A percentile compares a stretch with the other conserved stretches of the same genome.
Evolutionary conservation across 2,113 vertebrate species (phyloP).

Genomic region (Clupea harengus): DNA sequence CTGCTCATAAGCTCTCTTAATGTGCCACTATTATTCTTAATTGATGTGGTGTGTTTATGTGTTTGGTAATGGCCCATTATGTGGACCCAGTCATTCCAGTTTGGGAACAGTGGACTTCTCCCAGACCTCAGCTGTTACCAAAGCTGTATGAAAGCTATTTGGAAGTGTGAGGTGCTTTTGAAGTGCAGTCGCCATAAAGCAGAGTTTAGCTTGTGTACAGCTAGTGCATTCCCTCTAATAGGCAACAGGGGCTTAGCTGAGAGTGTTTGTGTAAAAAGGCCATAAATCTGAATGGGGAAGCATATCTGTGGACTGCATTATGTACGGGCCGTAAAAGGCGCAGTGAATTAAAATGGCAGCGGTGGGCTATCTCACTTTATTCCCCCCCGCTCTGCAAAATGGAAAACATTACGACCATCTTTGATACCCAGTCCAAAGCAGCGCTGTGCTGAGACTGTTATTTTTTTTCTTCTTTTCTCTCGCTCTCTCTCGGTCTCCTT

Average conservation of each 20-base stretch:
- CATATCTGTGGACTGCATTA: conserved; percentile 16
- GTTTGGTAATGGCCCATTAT: background rate
- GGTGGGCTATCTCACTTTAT: conserved; percentile 5
- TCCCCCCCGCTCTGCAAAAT: conserved; percentile 5
- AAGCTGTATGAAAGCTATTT: conserved; percentile 11
- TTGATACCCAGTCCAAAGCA: conserved; percentile 34
- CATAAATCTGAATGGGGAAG: conserved; percentile 39
- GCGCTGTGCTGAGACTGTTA: conserved; percentile 20
- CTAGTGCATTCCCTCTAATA: conserved; percentile 19
- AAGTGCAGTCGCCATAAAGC: conserved; percentile 33
- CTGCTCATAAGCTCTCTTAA: background rate
- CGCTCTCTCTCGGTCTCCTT: background rate
- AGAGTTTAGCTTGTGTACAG: conserved; percentile 31
- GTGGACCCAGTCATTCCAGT: background rate
- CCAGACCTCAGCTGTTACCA: background rate
- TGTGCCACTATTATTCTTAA: background rate
- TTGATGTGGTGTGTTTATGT: background rate
- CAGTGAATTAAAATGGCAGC: conserved; percentile 40
- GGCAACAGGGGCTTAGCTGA: background rate
- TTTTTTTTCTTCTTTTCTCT: background rate
- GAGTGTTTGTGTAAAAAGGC: conserved; percentile 1
- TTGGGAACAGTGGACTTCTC: background rate
- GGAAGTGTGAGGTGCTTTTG: conserved; percentile 19
- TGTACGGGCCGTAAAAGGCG: conserved; percentile 21
- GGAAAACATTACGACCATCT: conserved; percentile 38